A percentile compares a stretch with the other conserved stretches of the same genome.
phyloP scores from a whole-genome alignment of 2,113 vertebrate species.

The Albula glossodonta region DNA sequence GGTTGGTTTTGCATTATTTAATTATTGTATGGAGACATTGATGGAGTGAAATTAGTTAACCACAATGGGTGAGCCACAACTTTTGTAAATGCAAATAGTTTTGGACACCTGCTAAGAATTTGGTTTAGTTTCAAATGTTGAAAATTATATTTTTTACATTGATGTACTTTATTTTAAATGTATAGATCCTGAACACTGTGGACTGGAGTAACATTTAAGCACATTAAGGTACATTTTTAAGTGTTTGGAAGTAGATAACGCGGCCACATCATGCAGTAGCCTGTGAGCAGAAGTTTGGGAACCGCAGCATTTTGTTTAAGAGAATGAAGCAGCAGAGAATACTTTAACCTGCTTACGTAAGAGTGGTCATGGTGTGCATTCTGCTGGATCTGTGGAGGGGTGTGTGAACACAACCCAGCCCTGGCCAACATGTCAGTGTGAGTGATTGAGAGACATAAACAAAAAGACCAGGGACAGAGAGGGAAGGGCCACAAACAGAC shows the following conservation, averaged over 20 bases:
- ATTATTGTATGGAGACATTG: not conserved
- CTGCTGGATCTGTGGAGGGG: not conserved
- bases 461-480: slow-evolving; percentile 6
- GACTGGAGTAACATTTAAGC: not conserved
- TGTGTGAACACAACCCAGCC: not conserved
- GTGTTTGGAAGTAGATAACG: not conserved
- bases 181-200: not conserved
- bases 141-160: too few species aligned
- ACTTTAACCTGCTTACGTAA: not conserved
- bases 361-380: not conserved
- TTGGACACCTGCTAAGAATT: not conserved
- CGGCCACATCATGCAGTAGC: not conserved
- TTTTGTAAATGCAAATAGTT: not conserved
- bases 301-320: not conserved
- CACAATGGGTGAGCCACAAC: not conserved
- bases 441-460: not conserved
- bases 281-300: not conserved
- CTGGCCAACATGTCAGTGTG: not conserved
- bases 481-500: not conserved
- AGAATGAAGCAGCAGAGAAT: not conserved
- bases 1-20: too few species aligned
- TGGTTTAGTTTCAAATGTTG: not conserved
- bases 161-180: too few species aligned
- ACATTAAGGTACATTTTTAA: not conserved
- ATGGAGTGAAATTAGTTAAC: not conserved